Evolutionary conservation across 37 sponge, comb jelly and placozoan genomes (phyloP).

Genomic region (Bolinopsis microptera): DNA sequence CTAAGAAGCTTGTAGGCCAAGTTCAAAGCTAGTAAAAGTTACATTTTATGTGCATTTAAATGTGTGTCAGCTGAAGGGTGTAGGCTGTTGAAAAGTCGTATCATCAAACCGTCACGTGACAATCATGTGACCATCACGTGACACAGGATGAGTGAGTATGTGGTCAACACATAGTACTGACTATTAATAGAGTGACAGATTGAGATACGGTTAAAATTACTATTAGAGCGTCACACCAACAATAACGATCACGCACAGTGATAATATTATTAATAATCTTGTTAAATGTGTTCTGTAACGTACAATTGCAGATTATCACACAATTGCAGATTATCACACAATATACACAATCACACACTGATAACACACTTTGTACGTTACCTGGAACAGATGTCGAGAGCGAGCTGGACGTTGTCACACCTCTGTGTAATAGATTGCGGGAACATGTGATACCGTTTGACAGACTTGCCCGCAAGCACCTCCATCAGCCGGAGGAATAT

Average conservation of each 20-base stretch:
- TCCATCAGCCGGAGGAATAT: constrained; percentile 29
- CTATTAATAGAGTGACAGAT: neutral
- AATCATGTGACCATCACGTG: neutral
- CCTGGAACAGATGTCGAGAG: constrained; percentile 18
- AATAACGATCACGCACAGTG: neutral
- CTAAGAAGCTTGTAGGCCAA: no score
- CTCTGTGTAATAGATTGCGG: constrained; percentile 28
- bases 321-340: neutral
- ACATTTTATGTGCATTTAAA: neutral
- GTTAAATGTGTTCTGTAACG: no score
- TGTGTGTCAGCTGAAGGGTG: neutral
- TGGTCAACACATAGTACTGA: no score
- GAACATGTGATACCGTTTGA: neutral
- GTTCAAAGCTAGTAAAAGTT: no score
- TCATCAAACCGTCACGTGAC: neutral
- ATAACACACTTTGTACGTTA: neutral
- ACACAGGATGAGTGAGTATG: no score
- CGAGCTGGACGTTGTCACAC: constrained; percentile 45
- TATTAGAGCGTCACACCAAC: neutral
- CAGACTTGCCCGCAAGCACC: neutral
- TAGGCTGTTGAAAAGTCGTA: neutral
- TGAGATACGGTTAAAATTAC: neutral
- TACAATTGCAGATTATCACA: neutral
- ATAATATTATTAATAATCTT: no score
- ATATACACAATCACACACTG: neutral